Base-by-base conservation (phyloP, 2,113 vertebrate genomes). In the Tragelaphus scriptus region DNA sequence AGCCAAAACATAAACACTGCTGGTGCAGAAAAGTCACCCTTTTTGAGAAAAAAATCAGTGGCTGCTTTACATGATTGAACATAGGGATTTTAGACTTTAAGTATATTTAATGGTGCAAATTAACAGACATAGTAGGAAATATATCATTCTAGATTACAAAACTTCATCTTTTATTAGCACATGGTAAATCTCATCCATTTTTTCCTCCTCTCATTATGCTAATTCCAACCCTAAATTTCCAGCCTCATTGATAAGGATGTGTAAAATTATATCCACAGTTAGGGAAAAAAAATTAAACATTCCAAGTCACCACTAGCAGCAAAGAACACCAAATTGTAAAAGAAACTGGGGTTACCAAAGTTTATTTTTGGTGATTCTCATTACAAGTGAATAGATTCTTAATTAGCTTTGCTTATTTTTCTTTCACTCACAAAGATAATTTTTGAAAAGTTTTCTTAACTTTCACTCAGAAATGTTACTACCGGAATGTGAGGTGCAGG, bases 281-380 rank as follows among this genome's bases (percentile, higher is more conserved):
- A 26, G 61, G 49, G 51, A n/a, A 16, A 12, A 21, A 80, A 3
- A 63, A 25, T 6, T 10, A 16, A 75, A 5, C 58, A 25, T 11
- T 11, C 71, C 56, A n/a, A 2, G 51, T 30, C 17, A 40, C 6
- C 40, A 30, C 23, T 28, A 30, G 68, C 92, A 32, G 77, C 28
- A 82, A 36, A 91, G 90, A 82, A 61, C 55, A 82, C 21, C 80
- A 13, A 17, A 56, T 0, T 26, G 16, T 44, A 6, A 25, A 56
- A 77, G 51, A 28, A 49, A 30, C 1, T 9, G 40, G 40, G 32
- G 15, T 23, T 1, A 65, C 56, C 19, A 53, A 11, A 82, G 81
- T 44, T 82, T 86, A 25, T 40, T 56, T 79, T 40, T 40, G 51
- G n/a, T 11, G 36, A 36, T 53, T 97, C 94, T 96, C 65, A 61